Evolutionary conservation across 2,797 vertebrate genomes (phyloP), one percentile per base, ranked within the genome.

Genomic region (Pachyuromys duprasi): DNA sequence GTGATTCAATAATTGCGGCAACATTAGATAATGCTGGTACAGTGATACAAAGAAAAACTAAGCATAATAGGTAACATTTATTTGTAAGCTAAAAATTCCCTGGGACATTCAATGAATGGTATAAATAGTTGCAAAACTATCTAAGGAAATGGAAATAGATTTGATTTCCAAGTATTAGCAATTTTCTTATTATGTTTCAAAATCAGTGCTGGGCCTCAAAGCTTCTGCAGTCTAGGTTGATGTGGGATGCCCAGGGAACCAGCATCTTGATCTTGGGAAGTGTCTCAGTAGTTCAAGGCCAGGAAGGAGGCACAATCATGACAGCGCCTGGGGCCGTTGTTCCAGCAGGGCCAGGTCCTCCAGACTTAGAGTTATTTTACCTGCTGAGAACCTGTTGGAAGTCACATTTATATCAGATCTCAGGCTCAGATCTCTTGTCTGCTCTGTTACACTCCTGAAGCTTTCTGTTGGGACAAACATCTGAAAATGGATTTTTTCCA

Each of bases 51-150:
- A 95, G 74, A 13, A 80, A 97, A 97, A 22, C 49, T 28, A 60
- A 70, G 91, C 94, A 82, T 96, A 78, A 94, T 62, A 96, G 79
- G 75, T 81, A 86, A 67, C 39, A 62, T 97, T 91, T 95, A 96
- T 93, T 97, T 97, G 91, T 89, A 96, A 97, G 91, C 94, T 96
- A 70, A 96, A 90, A 97, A 95, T 82, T 93, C 78, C 63, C 83
- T 13, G 75, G 63, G 86, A 89, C 14, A 45, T 72, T 94, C 49
- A 92, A 89, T 91, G 83, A 97, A 95, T 76, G 96, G 74, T 96
- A 95, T 94, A 97, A 96, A 96, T 93, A 93, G 97, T 91, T 94
- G 80, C 94, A 97, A 83, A 90, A 93, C 96, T 76, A 84, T 79
- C 88, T 84, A 96, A 81, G 89, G 94, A 97, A 97, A 89, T 97